Conservation (phyloP, 2,797 vertebrate species). For the Prionace glauca region DNA sequence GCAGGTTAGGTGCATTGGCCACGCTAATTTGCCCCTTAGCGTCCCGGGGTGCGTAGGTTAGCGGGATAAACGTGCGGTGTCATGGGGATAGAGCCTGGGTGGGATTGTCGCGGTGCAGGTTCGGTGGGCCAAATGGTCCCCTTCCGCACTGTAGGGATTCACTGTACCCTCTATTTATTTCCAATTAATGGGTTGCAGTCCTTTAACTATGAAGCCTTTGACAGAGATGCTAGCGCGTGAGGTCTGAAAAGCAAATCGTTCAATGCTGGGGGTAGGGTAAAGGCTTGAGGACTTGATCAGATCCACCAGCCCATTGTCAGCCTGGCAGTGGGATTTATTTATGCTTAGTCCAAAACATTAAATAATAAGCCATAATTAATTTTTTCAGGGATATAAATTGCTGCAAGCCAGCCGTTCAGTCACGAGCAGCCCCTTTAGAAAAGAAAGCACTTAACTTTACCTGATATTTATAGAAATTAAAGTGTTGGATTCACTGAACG, state of each 20-base stretch:
- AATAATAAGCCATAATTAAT: slow-evolving; percentile 12
- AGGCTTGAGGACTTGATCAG: background rate
- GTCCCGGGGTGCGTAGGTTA: too few relatives aligned
- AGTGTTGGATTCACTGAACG: slow-evolving; percentile 7
- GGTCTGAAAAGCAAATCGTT: background rate
- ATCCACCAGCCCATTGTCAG: background rate
- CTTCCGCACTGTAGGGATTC: too few relatives aligned
- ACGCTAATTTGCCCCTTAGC: too few relatives aligned
- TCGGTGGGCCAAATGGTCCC: too few relatives aligned
- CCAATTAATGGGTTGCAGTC: background rate
- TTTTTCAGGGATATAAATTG: slow-evolving; percentile 16
- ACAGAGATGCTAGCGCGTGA: background rate
- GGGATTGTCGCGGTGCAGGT: too few relatives aligned
- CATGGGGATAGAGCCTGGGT: too few relatives aligned
- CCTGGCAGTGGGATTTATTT: background rate
- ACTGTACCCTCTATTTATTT: background rate
- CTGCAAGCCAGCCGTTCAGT: background rate
- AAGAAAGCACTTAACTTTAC: slow-evolving; percentile 28
- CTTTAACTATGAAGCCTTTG: background rate
- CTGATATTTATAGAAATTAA: slow-evolving; percentile 21
- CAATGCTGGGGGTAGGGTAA: background rate
- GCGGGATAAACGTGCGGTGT: too few relatives aligned
- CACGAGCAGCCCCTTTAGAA: background rate
- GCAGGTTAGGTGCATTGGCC: too few relatives aligned
- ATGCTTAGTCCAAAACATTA: background rate